Conservation (phyloP, 2,797 vertebrate species). For the Synanceia verrucosa region DNA sequence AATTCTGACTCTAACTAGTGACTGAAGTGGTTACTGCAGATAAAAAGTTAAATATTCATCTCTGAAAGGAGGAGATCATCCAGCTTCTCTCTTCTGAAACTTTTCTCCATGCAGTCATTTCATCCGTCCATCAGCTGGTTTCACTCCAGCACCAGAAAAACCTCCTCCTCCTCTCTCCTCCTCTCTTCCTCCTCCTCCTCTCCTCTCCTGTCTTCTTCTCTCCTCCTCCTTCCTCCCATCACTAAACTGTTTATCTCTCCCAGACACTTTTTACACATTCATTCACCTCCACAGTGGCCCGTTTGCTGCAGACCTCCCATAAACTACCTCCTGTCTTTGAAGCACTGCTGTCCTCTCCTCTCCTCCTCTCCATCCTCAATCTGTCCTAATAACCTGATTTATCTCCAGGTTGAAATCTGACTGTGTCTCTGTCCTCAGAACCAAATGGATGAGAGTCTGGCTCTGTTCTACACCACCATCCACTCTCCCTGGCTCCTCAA, state of each 20-base stretch:
- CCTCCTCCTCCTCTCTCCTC: background rate
- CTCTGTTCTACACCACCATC: constrained; percentile 86
- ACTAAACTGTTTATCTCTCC: constrained; percentile 66
- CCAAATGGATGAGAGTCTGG: constrained; percentile 85
- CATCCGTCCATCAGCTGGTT: constrained; percentile 58
- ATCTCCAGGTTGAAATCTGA: background rate
- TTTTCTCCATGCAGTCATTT: constrained; percentile 16
- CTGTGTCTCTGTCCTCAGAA: constrained; percentile 68
- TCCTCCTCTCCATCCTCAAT: constrained; percentile 25
- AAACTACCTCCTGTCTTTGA: constrained; percentile 10
- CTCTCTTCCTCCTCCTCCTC: too few species aligned
- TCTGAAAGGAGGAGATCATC: background rate
- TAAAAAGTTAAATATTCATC: background rate
- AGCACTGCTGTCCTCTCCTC: too few species aligned
- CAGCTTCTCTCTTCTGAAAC: too few species aligned
- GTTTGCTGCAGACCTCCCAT: constrained; percentile 22
- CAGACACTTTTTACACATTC: constrained; percentile 59
- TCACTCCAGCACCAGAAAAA: constrained; percentile 58
- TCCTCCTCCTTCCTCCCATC: constrained; percentile 28
- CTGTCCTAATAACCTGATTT: background rate
- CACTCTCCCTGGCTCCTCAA: constrained; percentile 82
- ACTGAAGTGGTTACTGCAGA: background rate
- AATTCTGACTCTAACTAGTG: too few species aligned
- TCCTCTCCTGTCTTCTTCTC: background rate
- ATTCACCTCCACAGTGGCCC: constrained; percentile 61